Percentiles rank a stretch among this genome's conserved stretches.
Conservation (phyloP, 2,797 vertebrate species). For the Phaenicophaeus curvirostris region DNA sequence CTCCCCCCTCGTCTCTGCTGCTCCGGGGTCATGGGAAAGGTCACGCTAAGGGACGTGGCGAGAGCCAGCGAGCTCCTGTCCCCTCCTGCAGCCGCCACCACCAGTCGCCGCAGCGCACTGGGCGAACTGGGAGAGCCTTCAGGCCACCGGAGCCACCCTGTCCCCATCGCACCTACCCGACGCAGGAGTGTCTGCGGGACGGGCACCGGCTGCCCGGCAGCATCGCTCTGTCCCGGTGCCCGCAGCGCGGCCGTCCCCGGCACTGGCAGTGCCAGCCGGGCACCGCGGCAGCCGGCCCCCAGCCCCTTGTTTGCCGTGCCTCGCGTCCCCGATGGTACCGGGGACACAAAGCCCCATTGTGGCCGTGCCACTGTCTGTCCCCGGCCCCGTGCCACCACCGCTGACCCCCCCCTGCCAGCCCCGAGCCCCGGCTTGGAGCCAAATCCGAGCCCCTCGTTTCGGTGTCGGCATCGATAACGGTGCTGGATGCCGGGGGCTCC, state of each 20-base stretch:
- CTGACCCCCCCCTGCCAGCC: background rate
- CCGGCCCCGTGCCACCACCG: background rate
- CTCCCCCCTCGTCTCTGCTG: background rate
- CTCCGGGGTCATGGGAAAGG: conserved; percentile 35
- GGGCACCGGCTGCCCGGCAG: conserved; percentile 17
- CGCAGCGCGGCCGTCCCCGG: background rate
- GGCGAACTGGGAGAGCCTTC: background rate
- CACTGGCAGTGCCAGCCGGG: background rate
- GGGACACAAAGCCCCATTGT: conserved; percentile 60
- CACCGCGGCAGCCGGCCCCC: conserved; percentile 3
- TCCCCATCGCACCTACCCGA: conserved; percentile 7
- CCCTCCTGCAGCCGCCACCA: background rate
- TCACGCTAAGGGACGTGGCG: fast-evolving
- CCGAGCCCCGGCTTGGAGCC: background rate
- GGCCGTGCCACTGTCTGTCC: background rate
- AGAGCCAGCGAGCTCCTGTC: background rate
- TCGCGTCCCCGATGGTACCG: conserved; percentile 48
- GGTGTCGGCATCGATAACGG: background rate
- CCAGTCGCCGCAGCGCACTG: background rate
- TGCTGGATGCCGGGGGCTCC: background rate
- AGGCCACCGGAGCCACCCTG: fast-evolving
- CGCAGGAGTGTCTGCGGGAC: conserved; percentile 60
- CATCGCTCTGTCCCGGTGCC: background rate
- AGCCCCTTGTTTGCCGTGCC: conserved; percentile 22
- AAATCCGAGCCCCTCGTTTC: background rate